Percentiles rank a stretch among this genome's conserved stretches.
Evolutionary conservation across 2,113 vertebrate species (phyloP).

Genomic region (Poicephalus meyeri): DNA sequence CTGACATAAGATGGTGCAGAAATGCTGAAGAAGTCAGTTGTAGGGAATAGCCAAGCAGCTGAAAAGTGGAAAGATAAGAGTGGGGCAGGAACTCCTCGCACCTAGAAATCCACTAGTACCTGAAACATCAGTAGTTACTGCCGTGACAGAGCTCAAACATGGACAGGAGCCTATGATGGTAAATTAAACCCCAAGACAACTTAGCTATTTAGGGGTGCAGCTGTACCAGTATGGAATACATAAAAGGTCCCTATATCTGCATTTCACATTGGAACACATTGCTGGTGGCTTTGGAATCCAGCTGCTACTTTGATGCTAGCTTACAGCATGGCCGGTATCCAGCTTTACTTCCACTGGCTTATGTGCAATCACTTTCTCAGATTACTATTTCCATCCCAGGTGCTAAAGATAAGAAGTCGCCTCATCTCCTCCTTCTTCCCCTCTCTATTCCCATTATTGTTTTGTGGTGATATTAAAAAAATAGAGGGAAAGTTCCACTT

Average conservation of each 20-base stretch:
- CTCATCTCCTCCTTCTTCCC: not conserved
- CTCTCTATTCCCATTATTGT: not conserved
- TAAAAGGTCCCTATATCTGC: not conserved
- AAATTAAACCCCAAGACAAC: not conserved
- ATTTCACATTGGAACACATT: not conserved
- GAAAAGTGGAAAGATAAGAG: not conserved
- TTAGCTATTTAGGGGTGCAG: not conserved
- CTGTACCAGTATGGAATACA: not conserved
- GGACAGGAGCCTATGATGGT: not conserved
- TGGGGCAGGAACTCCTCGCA: not conserved
- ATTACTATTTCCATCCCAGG: not conserved
- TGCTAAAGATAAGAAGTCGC: not conserved
- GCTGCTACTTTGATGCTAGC: not conserved
- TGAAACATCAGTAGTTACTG: not conserved
- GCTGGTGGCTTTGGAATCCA: not conserved
- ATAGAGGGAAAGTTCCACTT: not conserved
- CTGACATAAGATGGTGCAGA: not conserved
- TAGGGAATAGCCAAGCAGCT: not conserved
- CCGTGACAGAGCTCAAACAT: accelerated
- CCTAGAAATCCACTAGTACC: not conserved
- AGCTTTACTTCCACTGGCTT: not conserved
- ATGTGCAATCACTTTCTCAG: not conserved
- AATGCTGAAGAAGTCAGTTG: not conserved
- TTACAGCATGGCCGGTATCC: not conserved
- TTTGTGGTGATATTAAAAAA: not conserved